Percentiles rank a stretch among this genome's conserved stretches.
Conservation (phyloP, 2,113 vertebrate genomes). For the Anthoscopus minutus region DNA sequence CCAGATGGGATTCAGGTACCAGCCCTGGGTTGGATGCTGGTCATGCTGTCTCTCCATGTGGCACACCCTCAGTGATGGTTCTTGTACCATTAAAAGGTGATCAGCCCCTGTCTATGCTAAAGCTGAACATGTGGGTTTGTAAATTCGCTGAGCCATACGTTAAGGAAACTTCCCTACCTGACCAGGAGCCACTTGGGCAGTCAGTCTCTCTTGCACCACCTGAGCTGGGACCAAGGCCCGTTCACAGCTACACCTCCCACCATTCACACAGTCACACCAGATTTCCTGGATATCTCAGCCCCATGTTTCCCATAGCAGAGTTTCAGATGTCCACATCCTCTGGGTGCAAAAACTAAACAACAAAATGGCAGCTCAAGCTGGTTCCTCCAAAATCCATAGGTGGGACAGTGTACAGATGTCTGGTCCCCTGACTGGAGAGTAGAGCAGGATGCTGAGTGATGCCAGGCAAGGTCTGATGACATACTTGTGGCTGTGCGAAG, state of each 20-base stretch:
- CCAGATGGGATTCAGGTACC: too few relatives aligned
- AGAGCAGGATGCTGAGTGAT: not conserved
- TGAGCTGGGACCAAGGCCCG: not conserved
- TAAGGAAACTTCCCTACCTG: not conserved
- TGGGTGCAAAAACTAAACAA: not conserved
- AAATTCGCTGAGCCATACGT: fast-evolving
- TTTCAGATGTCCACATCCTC: not conserved
- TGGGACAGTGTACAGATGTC: not conserved
- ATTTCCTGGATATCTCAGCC: not conserved
- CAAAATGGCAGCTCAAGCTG: not conserved
- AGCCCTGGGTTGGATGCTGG: fast-evolving
- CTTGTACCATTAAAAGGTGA: not conserved
- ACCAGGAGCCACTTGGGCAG: not conserved
- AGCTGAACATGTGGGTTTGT: not conserved
- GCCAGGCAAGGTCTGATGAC: fast-evolving
- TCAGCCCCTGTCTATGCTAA: fast-evolving
- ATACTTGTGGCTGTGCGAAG: fast-evolving
- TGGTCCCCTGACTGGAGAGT: not conserved
- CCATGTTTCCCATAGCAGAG: not conserved
- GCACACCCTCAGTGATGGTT: fast-evolving
- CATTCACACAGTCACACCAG: not conserved
- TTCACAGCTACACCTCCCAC: not conserved
- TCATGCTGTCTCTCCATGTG: fast-evolving
- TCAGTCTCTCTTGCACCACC: not conserved
- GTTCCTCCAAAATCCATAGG: not conserved